These are phyloP conservation scores for Octodon degus DNA, from an alignment of 2,113 vertebrate genomes.

Conservation along the genomic window DNA sequence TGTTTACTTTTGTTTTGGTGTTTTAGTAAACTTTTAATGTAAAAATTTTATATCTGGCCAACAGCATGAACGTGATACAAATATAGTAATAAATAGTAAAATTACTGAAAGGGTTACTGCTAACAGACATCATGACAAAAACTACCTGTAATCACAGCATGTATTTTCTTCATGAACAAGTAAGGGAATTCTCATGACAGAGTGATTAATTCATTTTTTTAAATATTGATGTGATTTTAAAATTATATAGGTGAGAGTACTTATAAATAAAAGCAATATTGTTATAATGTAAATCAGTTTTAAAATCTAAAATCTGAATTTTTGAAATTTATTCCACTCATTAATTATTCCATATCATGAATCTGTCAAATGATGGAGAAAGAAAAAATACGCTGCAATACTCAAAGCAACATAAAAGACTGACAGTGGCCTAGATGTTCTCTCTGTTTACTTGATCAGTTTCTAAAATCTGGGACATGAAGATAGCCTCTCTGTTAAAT, in stretches of 20 bases:
- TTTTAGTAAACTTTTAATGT: constrained; percentile 1
- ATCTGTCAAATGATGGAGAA: not conserved
- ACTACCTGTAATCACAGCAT: not conserved
- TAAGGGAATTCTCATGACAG: not conserved
- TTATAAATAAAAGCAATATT: not conserved
- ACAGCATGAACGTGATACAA: not conserved
- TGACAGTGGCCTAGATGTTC: not conserved
- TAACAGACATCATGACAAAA: not conserved
- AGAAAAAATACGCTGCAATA: not conserved
- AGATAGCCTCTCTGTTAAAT: not conserved
- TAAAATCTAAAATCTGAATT: not conserved
- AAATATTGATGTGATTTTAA: not conserved
- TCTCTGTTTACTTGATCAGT: not conserved
- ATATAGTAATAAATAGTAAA: constrained; percentile 28
- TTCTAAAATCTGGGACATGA: not conserved
- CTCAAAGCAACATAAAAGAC: not conserved
- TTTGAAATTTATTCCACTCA: constrained; percentile 1
- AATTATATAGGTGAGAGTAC: not conserved
- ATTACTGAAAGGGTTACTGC: not conserved
- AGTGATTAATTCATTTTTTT: not conserved
- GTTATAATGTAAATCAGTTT: not conserved
- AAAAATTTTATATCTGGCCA: not conserved
- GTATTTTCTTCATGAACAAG: not conserved
- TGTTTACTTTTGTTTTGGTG: no score
- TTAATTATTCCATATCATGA: not conserved